Base-by-base conservation (phyloP, 2,888 invertebrate genomes). In the Epinotia bilunana region DNA sequence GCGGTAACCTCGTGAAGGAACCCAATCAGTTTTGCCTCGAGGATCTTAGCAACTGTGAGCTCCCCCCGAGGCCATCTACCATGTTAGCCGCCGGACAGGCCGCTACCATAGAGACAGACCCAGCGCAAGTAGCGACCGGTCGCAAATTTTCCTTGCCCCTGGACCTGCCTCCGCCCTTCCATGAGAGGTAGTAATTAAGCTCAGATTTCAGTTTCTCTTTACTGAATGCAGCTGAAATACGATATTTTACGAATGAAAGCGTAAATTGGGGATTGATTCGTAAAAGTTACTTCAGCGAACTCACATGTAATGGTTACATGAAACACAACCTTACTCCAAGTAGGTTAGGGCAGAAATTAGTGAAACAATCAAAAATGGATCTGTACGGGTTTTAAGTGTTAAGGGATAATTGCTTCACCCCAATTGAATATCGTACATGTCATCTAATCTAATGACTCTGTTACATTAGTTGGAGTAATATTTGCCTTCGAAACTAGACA, bases 141-240 rank as follows among this genome's bases (percentile, higher is more conserved):
- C n/a, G n/a, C n/a, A n/a, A n/a, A n/a, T n/a, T n/a, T n/a, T n/a
- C n/a, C n/a, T n/a, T n/a, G n/a, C n/a, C n/a, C n/a, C n/a, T n/a
- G n/a, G n/a, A n/a, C n/a, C n/a, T n/a, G n/a, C n/a, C n/a, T n/a
- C n/a, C n/a, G n/a, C n/a, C n/a, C 49, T 16, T 16, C 49, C 16
- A 16, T 16, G 2, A 16, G 16, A 16, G 49, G 6, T 49, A 49
- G 49, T 49, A 53, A 53, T n/a, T 5, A 53, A n/a, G 53, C 53
- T n/a, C 53, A 53, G n/a, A 53, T 53, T 53, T n/a, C 53, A 53
- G 53, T n/a, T n/a, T 53, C 53, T 16, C 7, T 53, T 53, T 53
- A 53, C 53, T 53, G 53, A 53, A 53, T 53, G 53, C 53, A 53
- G 53, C 53, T 53, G 53, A 53, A 53, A 53, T n/a, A 53, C 53